phyloP scores from a whole-genome alignment of 2,113 vertebrate genomes.

The Xiphophorus couchianus region DNA sequence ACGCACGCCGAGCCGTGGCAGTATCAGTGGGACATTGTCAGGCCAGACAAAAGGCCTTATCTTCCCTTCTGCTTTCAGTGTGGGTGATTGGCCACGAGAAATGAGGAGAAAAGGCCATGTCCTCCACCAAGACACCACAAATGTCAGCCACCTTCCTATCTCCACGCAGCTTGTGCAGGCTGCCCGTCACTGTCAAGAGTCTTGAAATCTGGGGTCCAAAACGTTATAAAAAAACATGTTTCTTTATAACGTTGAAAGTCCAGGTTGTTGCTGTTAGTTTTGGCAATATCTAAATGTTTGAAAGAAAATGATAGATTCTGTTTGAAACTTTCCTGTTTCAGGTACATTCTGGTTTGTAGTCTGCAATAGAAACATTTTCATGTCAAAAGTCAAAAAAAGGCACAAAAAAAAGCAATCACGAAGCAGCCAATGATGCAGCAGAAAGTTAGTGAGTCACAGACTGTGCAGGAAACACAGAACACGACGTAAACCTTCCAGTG shows the following conservation, averaged over 20 bases:
- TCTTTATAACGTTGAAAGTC: not conserved
- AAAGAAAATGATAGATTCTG: not conserved
- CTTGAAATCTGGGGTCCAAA: conserved; percentile 2
- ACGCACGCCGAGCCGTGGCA: conserved; percentile 44
- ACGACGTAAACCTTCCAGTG: not conserved
- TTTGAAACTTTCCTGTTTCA: not conserved
- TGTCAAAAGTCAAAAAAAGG: not conserved
- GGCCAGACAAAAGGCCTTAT: conserved; percentile 90
- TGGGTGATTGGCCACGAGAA: conserved; percentile 89
- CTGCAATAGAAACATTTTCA: not conserved
- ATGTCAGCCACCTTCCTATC: conserved; percentile 85
- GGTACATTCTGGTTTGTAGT: not conserved
- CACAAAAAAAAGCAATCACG: not conserved
- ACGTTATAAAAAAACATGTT: not conserved
- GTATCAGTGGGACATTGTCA: conserved; percentile 89
- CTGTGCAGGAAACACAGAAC: not conserved
- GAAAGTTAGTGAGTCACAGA: not conserved
- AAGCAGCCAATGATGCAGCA: not conserved
- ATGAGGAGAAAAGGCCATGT: conserved; percentile 87
- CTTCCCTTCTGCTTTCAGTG: conserved; percentile 86
- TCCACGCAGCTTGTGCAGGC: conserved; percentile 34
- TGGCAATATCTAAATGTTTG: not conserved
- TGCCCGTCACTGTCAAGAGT: conserved; percentile 30
- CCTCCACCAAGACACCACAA: conserved; percentile 85
- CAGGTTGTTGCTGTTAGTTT: not conserved